These are phyloP conservation scores for Condylura cristata DNA, from an alignment of 2,113 vertebrate species.

Conservation along the genomic window DNA sequence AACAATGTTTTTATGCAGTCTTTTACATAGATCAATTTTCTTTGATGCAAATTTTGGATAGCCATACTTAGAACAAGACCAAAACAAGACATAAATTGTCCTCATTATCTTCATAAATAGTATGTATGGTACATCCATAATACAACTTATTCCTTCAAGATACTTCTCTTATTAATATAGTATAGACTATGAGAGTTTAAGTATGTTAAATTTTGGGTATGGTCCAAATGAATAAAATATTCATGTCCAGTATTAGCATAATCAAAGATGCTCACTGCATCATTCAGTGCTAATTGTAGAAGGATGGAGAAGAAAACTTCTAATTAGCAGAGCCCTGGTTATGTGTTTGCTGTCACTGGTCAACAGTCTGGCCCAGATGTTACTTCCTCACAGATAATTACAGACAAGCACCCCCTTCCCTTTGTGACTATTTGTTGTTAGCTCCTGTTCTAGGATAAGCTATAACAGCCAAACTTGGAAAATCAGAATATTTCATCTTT, in stretches of 20 bases:
- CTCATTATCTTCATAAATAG: background rate
- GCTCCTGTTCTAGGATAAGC: background rate
- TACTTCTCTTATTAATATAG: slow-evolving; percentile 40
- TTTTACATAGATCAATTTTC: background rate
- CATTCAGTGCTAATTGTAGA: slow-evolving; percentile 50
- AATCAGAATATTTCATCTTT: background rate
- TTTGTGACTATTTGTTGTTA: background rate
- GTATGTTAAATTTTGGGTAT: slow-evolving; percentile 39
- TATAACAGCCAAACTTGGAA: background rate
- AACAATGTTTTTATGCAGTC: background rate
- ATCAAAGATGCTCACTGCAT: slow-evolving; percentile 54
- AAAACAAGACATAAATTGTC: background rate
- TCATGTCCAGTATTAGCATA: slow-evolving; percentile 29
- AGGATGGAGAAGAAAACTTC: slow-evolving; percentile 11
- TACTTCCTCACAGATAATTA: background rate
- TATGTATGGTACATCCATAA: background rate
- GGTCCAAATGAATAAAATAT: slow-evolving; percentile 61
- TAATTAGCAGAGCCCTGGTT: slow-evolving; percentile 30
- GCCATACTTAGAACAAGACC: background rate
- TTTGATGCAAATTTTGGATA: background rate
- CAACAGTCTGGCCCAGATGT: background rate
- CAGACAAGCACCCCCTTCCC: background rate
- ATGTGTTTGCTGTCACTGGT: background rate
- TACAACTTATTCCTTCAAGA: background rate
- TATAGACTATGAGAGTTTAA: background rate